phyloP scores from a whole-genome alignment of 2,888 invertebrate species.

The Pollenia griseotomentosa region DNA sequence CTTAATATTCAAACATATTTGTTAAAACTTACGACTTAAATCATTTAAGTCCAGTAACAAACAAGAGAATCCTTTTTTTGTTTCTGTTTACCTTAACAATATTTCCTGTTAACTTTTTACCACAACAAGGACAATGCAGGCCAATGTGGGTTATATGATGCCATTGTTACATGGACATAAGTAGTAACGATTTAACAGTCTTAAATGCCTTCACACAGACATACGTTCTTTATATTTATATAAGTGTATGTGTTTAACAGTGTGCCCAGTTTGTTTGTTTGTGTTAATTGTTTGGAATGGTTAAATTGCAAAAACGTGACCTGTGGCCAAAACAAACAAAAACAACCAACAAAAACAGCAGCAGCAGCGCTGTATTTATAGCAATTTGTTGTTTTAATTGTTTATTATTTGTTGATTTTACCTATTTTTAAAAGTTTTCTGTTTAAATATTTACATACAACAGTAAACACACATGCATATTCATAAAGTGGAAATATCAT shows the following conservation, averaged over 20 bases:
- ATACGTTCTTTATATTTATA: background rate
- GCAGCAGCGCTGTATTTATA: background rate
- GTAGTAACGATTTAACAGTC: background rate
- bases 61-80: background rate
- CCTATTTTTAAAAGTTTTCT: background rate
- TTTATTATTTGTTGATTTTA: conserved; percentile 27
- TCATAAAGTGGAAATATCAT: too few species aligned
- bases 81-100: background rate
- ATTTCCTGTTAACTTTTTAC: background rate
- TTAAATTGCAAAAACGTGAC: conserved; percentile 75
- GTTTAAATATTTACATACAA: background rate
- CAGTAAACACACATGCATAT: background rate
- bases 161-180: background rate
- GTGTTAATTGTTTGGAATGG: conserved; percentile 72
- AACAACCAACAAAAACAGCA: conserved; percentile 39
- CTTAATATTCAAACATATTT: conserved; percentile 1
- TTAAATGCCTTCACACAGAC: background rate
- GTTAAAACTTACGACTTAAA: too few species aligned
- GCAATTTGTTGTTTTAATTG: conserved; percentile 24
- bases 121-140: background rate
- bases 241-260: background rate
- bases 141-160: conserved; percentile 21
- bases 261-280: conserved; percentile 14
- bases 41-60: too few species aligned
- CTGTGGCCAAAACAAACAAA: conserved; percentile 61